Evolutionary conservation across 2,113 vertebrate species (phyloP).

Genomic region (Zapus hudsonius): DNA sequence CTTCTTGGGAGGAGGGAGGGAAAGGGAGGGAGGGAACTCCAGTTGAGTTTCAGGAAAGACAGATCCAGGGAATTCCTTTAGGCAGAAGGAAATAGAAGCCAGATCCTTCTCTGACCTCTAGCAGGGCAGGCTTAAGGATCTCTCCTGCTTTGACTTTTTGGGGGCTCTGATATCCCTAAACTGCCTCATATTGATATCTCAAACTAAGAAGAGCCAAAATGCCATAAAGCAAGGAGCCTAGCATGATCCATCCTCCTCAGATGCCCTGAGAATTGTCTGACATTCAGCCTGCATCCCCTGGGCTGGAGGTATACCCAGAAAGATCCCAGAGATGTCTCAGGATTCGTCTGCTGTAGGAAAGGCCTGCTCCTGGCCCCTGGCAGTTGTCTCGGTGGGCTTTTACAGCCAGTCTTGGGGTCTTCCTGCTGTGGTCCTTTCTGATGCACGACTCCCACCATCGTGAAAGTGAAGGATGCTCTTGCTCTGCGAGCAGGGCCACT

Average conservation of each 20-base stretch:
- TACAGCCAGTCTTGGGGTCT: background rate
- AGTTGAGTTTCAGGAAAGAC: too few relatives aligned
- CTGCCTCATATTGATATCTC: background rate
- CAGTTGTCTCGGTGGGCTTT: background rate
- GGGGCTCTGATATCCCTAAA: too few relatives aligned
- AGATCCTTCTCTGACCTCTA: too few relatives aligned
- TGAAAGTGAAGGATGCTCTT: constrained; percentile 37
- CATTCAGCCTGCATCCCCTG: background rate
- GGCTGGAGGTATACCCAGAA: background rate
- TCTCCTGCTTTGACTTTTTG: too few relatives aligned
- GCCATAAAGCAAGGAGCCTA: constrained; percentile 23
- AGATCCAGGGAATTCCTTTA: too few relatives aligned
- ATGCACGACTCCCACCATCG: background rate
- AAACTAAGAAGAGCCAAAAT: background rate
- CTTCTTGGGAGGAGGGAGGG: too few relatives aligned
- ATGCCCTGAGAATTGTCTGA: background rate
- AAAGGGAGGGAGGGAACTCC: too few relatives aligned
- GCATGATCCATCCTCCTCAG: background rate
- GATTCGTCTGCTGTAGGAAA: background rate
- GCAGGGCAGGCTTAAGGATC: too few relatives aligned
- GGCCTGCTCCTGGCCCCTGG: background rate
- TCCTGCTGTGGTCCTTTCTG: background rate
- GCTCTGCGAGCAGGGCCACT: background rate
- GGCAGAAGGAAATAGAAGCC: too few relatives aligned
- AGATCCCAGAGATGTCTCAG: background rate